These are phyloP conservation scores for Bradysia coprophila DNA, from an alignment of 1,140 invertebrate species.

Conservation along the genomic window DNA sequence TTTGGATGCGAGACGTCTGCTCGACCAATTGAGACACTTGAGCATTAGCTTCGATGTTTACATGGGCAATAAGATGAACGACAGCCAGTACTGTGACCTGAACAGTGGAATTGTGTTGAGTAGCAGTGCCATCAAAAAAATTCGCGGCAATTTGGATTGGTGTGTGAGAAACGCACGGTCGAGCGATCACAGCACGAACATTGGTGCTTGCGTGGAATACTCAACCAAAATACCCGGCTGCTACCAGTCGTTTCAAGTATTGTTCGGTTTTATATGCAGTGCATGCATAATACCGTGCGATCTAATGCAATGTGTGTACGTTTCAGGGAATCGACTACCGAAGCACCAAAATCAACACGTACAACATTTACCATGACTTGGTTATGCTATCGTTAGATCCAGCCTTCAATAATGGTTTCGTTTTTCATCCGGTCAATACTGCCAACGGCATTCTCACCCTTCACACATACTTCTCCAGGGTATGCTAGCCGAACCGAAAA, in stretches of 20 bases:
- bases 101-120: slow-evolving; percentile 57
- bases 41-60: slow-evolving; percentile 69
- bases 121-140: slow-evolving; percentile 51
- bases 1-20: slow-evolving; percentile 51
- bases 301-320: too few relatives aligned
- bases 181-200: slow-evolving; percentile 56
- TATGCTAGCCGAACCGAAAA: slow-evolving; percentile 17
- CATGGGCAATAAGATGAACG: slow-evolving; percentile 34
- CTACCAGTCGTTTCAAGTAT: slow-evolving; percentile 30
- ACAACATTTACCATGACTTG: slow-evolving; percentile 30
- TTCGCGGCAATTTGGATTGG: slow-evolving; percentile 60
- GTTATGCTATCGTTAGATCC: slow-evolving; percentile 20
- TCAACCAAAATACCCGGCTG: slow-evolving; percentile 39
- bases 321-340: slow-evolving; percentile 30
- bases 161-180: slow-evolving; percentile 69
- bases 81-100: slow-evolving; percentile 25
- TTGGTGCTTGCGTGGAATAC: slow-evolving; percentile 63
- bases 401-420: slow-evolving; percentile 34
- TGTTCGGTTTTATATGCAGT: too few relatives aligned
- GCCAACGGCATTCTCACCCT: slow-evolving; percentile 45
- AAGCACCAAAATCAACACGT: slow-evolving; percentile 30
- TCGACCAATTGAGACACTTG: slow-evolving; percentile 48
- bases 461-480: slow-evolving; percentile 47
- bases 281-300: too few relatives aligned
- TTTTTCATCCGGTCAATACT: slow-evolving; percentile 43